Conservation (phyloP, 2,113 vertebrate genomes). For the Donacobius atricapilla region DNA sequence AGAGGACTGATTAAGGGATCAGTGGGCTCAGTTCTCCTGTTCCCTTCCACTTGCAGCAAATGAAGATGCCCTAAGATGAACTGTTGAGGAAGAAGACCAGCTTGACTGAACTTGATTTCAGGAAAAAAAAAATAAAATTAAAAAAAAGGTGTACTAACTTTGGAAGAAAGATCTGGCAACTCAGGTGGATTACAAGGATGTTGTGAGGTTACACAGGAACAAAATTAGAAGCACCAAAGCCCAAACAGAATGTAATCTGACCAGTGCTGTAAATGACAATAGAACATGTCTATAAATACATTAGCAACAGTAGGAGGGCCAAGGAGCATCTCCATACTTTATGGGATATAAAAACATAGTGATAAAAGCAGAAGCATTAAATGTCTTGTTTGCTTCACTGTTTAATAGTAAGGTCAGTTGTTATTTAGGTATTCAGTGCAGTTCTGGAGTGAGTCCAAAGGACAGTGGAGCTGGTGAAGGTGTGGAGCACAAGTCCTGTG, state of each 20-base stretch:
- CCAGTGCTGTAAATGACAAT: too few species aligned
- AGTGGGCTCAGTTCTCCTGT: background rate
- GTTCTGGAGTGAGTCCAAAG: background rate
- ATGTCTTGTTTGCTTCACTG: background rate
- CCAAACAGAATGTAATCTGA: background rate
- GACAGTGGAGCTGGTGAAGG: background rate
- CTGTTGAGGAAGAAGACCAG: background rate
- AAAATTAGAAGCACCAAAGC: background rate
- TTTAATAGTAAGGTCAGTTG: background rate
- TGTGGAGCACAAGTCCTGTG: background rate
- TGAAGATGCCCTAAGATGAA: background rate
- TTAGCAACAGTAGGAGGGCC: background rate
- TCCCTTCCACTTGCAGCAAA: background rate
- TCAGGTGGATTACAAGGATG: background rate
- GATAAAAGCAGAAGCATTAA: background rate
- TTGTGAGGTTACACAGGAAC: background rate
- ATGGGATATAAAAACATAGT: background rate
- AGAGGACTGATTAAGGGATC: background rate
- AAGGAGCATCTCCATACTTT: background rate
- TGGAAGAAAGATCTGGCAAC: background rate
- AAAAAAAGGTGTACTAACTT: background rate
- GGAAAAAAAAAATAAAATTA: accelerated
- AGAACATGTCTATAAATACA: background rate
- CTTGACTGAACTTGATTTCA: background rate
- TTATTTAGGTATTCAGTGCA: background rate